Evolutionary conservation across 2,888 invertebrate genomes (phyloP), one percentile per base, ranked within the genome.

Genomic region (Syritta pipiens): DNA sequence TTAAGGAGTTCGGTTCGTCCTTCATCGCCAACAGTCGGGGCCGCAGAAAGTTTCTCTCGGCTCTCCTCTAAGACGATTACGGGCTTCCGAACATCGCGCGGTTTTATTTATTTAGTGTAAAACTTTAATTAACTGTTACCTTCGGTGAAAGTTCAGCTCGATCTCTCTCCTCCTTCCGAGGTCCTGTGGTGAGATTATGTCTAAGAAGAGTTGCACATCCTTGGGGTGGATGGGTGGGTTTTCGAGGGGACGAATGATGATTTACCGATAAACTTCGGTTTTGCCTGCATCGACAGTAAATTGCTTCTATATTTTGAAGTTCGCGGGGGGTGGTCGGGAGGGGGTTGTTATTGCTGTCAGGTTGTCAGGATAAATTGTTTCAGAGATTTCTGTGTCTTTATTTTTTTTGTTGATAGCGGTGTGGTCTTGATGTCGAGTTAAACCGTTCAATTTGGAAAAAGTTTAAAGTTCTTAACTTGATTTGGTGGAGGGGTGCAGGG

Each of bases 51-150:
- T 79, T 74, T 74, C 32, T 48, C n/a, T n/a, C n/a, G n/a, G n/a
- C n/a, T n/a, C n/a, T n/a, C n/a, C n/a, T n/a, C n/a, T 74, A 74
- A 79, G 67, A 62, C 72, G 79, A 74, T 79, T 79, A 79, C 53
- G 67, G n/a, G 62, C 67, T 74, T 79, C 35, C 60, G 55, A 68
- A 62, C 79, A 62, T 74, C 44, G 74, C n/a, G n/a, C 49, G 74
- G 79, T 68, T 74, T 67, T 48, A 72, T 74, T 79, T 79, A 79
- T 79, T 79, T 79, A 77, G 79, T 62, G 49, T 42, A 74, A 74
- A 79, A 79, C 79, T 79, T 79, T 79, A 79, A 79, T 79, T 79
- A 79, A 79, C 79, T 74, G 62, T 48, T 79, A 67, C 74, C 74
- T 40, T 42, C 28, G 72, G 67, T 60, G 30, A 65, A 77, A 40